Evolutionary conservation across 2,888 invertebrate species (phyloP), one percentile per base, ranked within the genome.

Genomic region (Caenorhabditis afra): DNA sequence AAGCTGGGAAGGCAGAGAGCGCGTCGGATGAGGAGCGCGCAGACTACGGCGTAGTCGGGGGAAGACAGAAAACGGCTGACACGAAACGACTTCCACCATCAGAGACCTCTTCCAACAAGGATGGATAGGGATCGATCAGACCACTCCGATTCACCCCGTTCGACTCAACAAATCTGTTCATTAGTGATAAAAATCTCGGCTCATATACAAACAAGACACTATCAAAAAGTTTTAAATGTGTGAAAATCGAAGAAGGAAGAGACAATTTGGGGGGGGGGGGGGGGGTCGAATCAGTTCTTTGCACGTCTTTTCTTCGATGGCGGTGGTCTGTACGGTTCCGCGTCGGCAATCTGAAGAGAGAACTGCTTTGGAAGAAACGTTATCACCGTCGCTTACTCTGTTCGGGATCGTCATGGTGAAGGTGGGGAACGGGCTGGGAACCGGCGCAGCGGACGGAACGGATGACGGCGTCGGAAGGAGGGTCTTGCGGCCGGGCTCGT

Each of bases 21-120:
- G 39, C 12, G 52, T 4, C 41, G 16, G 39, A 23, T 14, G 20
- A n/a, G 47, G 66, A 41, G 58, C 23, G 16, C 3, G 47, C 20
- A 49, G 67, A 23, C 41, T 66, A 67, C 67, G 50, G 58, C 58
- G 67, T 67, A 67, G 67, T 67, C 67, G 29, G 16, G 12, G n/a
- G 20, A 22, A 22, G 41, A 52, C 35, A 20, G 35, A 44, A 16
- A 53, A 22, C 53, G 59, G 29, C 45, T 18, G 53, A 53, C 53
- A 23, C 52, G 52, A 12, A 35, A 8, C 23, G 52, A 14, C 18
- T 37, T 18, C 53, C n/a, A 29, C 29, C 29, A 37, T 16, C 37
- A 53, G 37, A 53, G n/a, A 52, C 53, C 53, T 53, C 16, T 53
- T 53, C 53, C 37, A 53, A 11, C 3, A 37, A 18, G 11, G n/a